phyloP scores from a whole-genome alignment of 2,797 vertebrate species.

The Hyperoplus immaculatus region DNA sequence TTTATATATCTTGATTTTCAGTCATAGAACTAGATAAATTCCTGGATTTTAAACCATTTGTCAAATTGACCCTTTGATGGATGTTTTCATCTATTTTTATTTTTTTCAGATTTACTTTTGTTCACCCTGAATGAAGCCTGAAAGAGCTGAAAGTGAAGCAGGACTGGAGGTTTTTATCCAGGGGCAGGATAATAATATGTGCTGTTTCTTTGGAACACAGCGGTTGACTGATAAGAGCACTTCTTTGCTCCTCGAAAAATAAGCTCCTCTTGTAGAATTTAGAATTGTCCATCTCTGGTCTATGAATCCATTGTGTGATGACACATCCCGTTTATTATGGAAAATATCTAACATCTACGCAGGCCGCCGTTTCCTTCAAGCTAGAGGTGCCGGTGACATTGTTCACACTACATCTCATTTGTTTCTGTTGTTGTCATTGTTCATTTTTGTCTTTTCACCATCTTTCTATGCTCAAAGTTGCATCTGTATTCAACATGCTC shows the following conservation, averaged over 20 bases:
- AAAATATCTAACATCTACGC: slow-evolving; percentile 37
- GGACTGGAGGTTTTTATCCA: background rate
- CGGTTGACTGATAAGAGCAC: slow-evolving; percentile 54
- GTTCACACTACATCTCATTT: slow-evolving; percentile 51
- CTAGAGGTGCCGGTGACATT: slow-evolving; percentile 32
- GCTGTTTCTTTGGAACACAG: slow-evolving; percentile 23
- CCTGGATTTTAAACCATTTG: background rate
- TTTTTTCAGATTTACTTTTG: background rate
- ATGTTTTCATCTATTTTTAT: background rate
- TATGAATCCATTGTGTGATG: slow-evolving; percentile 45
- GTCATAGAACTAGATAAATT: background rate
- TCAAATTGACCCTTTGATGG: background rate
- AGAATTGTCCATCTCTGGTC: slow-evolving; percentile 53
- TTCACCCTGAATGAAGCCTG: background rate
- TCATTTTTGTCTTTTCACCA: slow-evolving; percentile 35
- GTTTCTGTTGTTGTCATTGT: slow-evolving; percentile 40
- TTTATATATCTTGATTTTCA: background rate
- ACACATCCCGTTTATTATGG: slow-evolving; percentile 53
- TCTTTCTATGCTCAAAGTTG: slow-evolving; percentile 34
- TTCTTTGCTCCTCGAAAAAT: slow-evolving; percentile 47
- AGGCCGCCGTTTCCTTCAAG: slow-evolving; percentile 22
- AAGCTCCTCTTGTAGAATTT: slow-evolving; percentile 52
- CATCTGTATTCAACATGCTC: slow-evolving; percentile 52
- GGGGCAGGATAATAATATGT: background rate
- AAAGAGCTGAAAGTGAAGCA: slow-evolving; percentile 8